These are phyloP conservation scores for Bryconaethiops microstoma DNA, from an alignment of 2,797 vertebrate species.

Conservation along the genomic window DNA sequence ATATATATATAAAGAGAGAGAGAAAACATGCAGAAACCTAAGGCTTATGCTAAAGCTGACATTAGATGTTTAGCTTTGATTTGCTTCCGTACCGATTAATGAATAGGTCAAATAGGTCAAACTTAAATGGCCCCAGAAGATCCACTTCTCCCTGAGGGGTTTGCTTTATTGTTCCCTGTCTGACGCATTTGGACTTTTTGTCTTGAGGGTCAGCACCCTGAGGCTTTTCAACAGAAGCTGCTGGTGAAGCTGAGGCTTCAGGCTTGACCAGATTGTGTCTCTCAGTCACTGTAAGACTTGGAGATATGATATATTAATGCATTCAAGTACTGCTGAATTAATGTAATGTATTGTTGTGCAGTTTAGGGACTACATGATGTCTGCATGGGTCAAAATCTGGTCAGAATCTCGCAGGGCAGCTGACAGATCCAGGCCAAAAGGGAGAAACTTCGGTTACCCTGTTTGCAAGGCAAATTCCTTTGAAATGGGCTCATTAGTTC, in stretches of 20 bases:
- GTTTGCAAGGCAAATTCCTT: slow-evolving; percentile 20
- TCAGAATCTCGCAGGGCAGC: background rate
- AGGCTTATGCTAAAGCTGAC: background rate
- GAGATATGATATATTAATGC: no score
- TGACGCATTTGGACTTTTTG: background rate
- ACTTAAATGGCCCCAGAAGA: background rate
- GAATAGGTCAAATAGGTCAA: background rate
- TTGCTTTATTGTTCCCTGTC: background rate
- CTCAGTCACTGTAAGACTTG: background rate
- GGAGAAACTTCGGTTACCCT: background rate
- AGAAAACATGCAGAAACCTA: background rate
- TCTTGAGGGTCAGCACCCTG: background rate
- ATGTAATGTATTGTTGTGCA: background rate
- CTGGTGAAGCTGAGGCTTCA: background rate
- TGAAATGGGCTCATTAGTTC: slow-evolving; percentile 48
- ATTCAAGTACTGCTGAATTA: background rate
- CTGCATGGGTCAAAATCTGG: background rate
- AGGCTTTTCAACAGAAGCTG: slow-evolving; percentile 5
- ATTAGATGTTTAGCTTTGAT: background rate
- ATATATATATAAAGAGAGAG: background rate
- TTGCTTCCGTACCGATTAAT: background rate
- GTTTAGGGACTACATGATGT: background rate
- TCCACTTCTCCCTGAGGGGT: background rate
- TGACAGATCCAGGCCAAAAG: background rate
- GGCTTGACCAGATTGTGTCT: background rate